Percentiles rank a stretch among this genome's conserved stretches.
Evolutionary conservation across 2,113 vertebrate species (phyloP).

Genomic region (Psittacula cyanocephala): DNA sequence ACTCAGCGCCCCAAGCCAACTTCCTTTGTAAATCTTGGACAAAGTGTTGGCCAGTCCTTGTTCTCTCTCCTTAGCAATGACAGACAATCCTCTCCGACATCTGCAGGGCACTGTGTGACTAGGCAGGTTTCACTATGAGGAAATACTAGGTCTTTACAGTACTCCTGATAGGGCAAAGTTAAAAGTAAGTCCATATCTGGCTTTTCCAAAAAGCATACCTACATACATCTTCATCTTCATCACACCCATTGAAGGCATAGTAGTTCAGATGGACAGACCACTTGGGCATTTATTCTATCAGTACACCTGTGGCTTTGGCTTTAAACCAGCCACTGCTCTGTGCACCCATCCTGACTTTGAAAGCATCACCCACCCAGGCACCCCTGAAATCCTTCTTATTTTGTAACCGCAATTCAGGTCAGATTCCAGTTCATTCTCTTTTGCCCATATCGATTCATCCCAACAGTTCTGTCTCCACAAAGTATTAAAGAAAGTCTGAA

Average conservation of each 20-base stretch:
- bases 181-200: accelerated
- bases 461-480: not conserved
- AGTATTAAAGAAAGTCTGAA: not conserved
- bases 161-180: not conserved
- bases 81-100: not conserved
- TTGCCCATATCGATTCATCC: not conserved
- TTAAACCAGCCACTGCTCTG: not conserved
- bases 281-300: not conserved
- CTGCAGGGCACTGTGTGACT: not conserved
- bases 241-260: not conserved
- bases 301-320: not conserved
- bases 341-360: not conserved
- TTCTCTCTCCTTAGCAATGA: no score
- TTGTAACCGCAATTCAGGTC: not conserved
- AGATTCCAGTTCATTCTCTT: not conserved
- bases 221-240: not conserved
- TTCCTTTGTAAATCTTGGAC: not conserved
- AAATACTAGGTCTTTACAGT: not conserved
- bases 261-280: not conserved
- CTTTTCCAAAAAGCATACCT: not conserved
- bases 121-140: not conserved
- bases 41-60: not conserved
- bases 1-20: not conserved
- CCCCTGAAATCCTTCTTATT: not conserved
- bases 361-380: not conserved